Evolutionary conservation across 2,888 invertebrate genomes (phyloP).

Genomic region (Epsilonema sp.): DNA sequence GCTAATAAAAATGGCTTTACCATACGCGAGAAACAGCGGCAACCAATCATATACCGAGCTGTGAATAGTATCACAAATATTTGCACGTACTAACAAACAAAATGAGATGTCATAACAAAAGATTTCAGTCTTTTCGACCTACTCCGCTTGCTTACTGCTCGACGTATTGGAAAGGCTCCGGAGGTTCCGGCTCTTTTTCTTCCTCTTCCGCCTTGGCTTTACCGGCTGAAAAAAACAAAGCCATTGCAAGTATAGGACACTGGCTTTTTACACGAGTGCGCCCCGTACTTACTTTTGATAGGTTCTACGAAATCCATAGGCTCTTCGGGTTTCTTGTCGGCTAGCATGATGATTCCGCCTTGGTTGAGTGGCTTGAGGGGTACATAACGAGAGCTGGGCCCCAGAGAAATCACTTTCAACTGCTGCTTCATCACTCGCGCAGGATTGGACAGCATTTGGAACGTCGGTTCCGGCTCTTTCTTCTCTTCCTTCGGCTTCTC

Average conservation of each 20-base stretch:
- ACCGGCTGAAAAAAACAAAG: too few species aligned
- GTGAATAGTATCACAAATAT: too few species aligned
- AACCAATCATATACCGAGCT: too few species aligned
- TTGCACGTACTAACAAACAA: too few species aligned
- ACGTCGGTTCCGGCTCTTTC: constrained; percentile 49
- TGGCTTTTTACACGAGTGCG: too few species aligned
- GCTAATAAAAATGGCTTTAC: too few species aligned
- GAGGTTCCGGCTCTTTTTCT: not conserved
- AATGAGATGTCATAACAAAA: too few species aligned
- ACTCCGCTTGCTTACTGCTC: too few species aligned
- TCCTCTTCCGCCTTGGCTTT: not conserved
- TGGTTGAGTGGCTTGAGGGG: constrained; percentile 57
- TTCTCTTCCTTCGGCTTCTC: not conserved
- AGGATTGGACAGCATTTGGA: constrained; percentile 79
- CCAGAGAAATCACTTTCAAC: constrained; percentile 46
- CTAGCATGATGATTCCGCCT: constrained; percentile 87
- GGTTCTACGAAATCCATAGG: not conserved
- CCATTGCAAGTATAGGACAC: too few species aligned
- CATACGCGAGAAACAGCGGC: too few species aligned
- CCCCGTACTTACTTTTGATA: not conserved
- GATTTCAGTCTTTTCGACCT: too few species aligned
- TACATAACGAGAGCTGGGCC: constrained; percentile 57
- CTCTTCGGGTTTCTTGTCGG: constrained; percentile 54
- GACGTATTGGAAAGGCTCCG: not conserved
- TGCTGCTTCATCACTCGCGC: constrained; percentile 83